These are phyloP conservation scores for Ophiodon elongatus DNA, from an alignment of 2,113 vertebrate species.

Conservation along the genomic window DNA sequence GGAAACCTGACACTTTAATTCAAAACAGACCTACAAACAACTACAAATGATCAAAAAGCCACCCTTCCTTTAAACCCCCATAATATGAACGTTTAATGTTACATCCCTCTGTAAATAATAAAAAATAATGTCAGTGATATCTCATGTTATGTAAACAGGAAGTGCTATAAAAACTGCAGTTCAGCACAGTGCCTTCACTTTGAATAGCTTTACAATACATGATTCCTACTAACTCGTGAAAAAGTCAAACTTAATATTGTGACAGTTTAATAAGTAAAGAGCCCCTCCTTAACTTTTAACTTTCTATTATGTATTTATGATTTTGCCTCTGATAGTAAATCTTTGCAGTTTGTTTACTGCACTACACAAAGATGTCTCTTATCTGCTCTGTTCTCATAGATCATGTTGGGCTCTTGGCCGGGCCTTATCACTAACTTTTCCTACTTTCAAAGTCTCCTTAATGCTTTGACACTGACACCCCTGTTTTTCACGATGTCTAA, in stretches of 20 bases:
- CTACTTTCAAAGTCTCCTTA: background rate
- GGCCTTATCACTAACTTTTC: background rate
- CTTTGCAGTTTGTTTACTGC: background rate
- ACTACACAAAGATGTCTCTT: background rate
- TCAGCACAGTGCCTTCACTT: background rate
- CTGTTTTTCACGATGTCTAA: background rate
- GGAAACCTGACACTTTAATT: background rate
- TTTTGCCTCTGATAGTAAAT: background rate
- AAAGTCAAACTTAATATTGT: too few species aligned
- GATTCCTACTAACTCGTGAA: background rate
- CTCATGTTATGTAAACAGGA: background rate
- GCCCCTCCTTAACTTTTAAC: background rate
- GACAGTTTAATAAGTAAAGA: background rate
- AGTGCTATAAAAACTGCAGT: background rate
- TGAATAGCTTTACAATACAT: background rate
- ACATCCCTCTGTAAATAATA: background rate
- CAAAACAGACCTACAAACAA: background rate
- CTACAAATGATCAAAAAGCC: background rate
- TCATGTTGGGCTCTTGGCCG: background rate
- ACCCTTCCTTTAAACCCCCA: background rate
- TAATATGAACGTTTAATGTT: background rate
- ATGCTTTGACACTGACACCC: background rate
- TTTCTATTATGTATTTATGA: background rate
- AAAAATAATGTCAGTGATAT: background rate
- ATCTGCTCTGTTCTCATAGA: background rate